Evolutionary conservation across 2,797 vertebrate species (phyloP), one percentile per base, ranked within the genome.

Genomic region (Cyprinella venusta): DNA sequence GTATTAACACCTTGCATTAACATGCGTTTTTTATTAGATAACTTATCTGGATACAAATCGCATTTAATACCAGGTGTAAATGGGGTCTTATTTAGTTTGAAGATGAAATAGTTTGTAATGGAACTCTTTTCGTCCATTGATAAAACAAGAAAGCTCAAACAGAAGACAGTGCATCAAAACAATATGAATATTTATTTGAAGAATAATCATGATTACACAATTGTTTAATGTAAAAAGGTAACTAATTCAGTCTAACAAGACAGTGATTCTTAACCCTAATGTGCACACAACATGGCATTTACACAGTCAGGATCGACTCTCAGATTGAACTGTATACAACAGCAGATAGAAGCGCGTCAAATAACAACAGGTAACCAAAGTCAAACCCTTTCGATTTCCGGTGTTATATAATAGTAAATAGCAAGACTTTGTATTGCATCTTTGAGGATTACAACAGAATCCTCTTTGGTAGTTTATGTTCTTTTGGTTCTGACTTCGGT

Each of bases 401-500:
- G 6, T 61, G n/a, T 26, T 26, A 61, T 61, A 2, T 61, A 12
- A 40, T 13, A 40, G 36, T 21, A 69, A 69, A 69, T 42, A 69
- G 7, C 40, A 24, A 45, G 21, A 40, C 5, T 21, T 68, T 68
- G 36, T 40, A 40, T 40, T 68, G 2, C 1, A 68, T 40, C 19
- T 40, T 40, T 8, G 48, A 65, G 6, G 10, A 50, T 24, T 54
- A 16, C 24, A 26, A 15, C 19, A 48, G 40, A n/a, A 70, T 50
- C 6, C 3, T 78, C 21, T 79, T 48, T 3, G 4, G 30, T 15
- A 12, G 16, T 16, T 9, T 50, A 10, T 36, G 54, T 19, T 50
- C 30, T 63, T 26, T 74, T 40, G 8, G 4, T 38, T 81, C 16
- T 59, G 69, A 81, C 48, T 21, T 80, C 45, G 30, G 82, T 67